Percentiles rank a stretch among this genome's conserved stretches.
Evolutionary conservation across 2,113 vertebrate species (phyloP).

Genomic region (Esox niger): DNA sequence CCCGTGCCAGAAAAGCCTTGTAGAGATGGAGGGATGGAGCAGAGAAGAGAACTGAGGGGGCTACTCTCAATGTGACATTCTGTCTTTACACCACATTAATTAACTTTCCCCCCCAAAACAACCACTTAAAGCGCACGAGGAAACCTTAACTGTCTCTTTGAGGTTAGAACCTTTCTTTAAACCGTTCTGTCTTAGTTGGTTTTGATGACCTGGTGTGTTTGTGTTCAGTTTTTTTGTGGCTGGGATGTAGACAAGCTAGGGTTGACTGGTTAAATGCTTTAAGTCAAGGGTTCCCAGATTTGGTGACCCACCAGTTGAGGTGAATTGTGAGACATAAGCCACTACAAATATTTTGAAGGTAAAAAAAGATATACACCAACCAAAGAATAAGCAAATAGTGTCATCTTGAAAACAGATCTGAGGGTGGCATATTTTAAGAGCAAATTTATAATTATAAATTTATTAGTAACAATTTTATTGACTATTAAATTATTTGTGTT

Average conservation of each 20-base stretch:
- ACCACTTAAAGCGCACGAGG: slow-evolving; percentile 51
- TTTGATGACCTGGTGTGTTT: slow-evolving; percentile 28
- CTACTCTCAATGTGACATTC: slow-evolving; percentile 44
- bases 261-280: slow-evolving; percentile 56
- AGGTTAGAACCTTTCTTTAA: slow-evolving; percentile 25
- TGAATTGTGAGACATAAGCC: no score
- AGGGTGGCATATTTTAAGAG: no score
- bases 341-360: no score
- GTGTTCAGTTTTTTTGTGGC: slow-evolving; percentile 29
- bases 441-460: no score
- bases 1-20: slow-evolving; percentile 74
- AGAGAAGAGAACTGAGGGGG: slow-evolving; percentile 16
- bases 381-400: no score
- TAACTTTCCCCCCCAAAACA: slow-evolving; percentile 50
- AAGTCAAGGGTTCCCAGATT: no score
- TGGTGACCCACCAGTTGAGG: no score
- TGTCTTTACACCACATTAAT: slow-evolving; percentile 49
- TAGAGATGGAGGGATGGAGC: slow-evolving; percentile 56
- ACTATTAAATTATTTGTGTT: no score
- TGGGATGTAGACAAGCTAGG: slow-evolving; percentile 23
- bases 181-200: slow-evolving; percentile 31
- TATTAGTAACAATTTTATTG: no score
- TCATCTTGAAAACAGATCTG: no score
- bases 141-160: slow-evolving; percentile 47
- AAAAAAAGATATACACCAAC: no score